phyloP scores from a whole-genome alignment of 2,797 vertebrate genomes.

The Paramormyrops hopkinsi region DNA sequence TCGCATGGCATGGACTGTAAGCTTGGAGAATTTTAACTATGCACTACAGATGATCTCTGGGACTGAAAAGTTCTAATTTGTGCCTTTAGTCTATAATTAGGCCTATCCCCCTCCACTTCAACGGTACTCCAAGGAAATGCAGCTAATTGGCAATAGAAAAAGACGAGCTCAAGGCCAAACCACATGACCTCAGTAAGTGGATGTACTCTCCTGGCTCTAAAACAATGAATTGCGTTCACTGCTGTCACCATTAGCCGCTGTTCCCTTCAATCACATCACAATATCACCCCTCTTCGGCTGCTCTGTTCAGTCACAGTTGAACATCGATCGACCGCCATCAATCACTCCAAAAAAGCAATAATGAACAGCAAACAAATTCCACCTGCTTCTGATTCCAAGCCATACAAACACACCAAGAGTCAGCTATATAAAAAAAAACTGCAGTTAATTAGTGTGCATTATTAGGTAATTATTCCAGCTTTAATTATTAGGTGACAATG shows the following conservation, averaged over 20 bases:
- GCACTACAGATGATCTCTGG: constrained; percentile 24
- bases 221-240: constrained; percentile 2
- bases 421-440: neutral
- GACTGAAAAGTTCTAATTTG: constrained; percentile 33
- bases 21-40: constrained; percentile 29
- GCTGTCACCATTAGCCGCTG: neutral
- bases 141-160: constrained; percentile 35
- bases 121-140: constrained; percentile 34
- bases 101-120: constrained; percentile 32
- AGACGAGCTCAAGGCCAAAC: constrained; percentile 31
- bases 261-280: constrained; percentile 9
- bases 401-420: neutral
- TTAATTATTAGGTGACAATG: constrained; percentile 7
- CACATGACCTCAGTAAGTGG: constrained; percentile 19
- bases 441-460: neutral
- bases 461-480: constrained; percentile 10
- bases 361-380: neutral
- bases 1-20: constrained; percentile 7
- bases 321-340: neutral
- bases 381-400: constrained; percentile 2
- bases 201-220: constrained; percentile 16
- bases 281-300: neutral
- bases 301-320: constrained; percentile 3
- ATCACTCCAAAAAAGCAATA: neutral
- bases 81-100: constrained; percentile 38